Evolutionary conservation across 2,797 vertebrate species (phyloP), one percentile per base, ranked within the genome.

Genomic region (Fistularia commersonii): DNA sequence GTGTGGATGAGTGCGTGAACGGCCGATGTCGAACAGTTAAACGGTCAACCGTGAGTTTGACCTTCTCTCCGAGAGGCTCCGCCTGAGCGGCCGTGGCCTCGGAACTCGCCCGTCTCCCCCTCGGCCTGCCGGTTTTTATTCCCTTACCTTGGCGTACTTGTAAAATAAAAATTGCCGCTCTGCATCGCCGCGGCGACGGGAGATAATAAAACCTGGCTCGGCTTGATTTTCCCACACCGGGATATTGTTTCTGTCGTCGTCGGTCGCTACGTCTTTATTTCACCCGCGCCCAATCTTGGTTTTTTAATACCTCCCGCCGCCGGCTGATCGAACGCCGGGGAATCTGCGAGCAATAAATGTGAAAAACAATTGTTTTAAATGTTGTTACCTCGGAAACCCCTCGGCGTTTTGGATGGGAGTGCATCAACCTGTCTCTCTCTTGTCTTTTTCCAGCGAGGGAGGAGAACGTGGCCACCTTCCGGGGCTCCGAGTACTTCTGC

Each of bases 391-490:
- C n/a, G n/a, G n/a, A n/a, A n/a, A n/a, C n/a, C n/a, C n/a, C n/a
- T n/a, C n/a, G n/a, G n/a, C n/a, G n/a, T n/a, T n/a, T n/a, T n/a
- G n/a, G n/a, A n/a, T n/a, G n/a, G n/a, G n/a, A n/a, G n/a, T n/a
- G n/a, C n/a, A n/a, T 33, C 32, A 11, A 57, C 48, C 1, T 36
- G 41, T 45, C 0, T 56, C 32, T 12, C 11, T 15, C 10, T 40
- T 80, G 13, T 76, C 9, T 1, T 72, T 77, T 7, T 35, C 50
- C 87, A 99, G 97, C 89, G 0, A 90, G 95, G 61, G 97, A 99
- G 60, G 97, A 99, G 81, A 98, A 98, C 1, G 93, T 95, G 79
- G 96, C 97, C 54, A 98, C 97, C 3, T 99, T 99, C 90, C 93
- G 95, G 6, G 97, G 97, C 35, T 97, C 97, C 0, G 97, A 98